Evolutionary conservation across 2,888 invertebrate genomes (phyloP), one percentile per base, ranked within the genome.

Genomic region (Agrochola lota): DNA sequence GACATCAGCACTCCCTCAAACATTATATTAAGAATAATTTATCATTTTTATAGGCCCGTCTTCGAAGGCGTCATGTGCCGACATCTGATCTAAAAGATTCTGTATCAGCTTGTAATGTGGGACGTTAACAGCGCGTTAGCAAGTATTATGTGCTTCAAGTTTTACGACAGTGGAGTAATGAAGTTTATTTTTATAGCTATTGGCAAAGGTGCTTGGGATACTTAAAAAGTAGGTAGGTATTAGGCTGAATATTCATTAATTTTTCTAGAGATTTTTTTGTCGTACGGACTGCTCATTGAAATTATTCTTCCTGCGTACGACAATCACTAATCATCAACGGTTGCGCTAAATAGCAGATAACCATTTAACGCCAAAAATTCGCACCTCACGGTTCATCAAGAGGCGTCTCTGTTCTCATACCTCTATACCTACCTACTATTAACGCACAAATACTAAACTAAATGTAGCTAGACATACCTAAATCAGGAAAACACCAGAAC

Each of bases 41-140:
- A 91, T 91, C 88, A 90, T 85, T 89, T 91, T 90, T 91, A 91
- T 90, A 84, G 87, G 85, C 87, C 72, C 67, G 83, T 87, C 90
- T 86, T 77, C 30, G 66, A 52, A 71, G 49, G 49, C 71, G 43
- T 62, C 57, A 26, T 17, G n/a, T 74, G 57, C 40, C 49, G 71
- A 82, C 55, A 71, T 84, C 62, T 82, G 75, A 85, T 74, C 64
- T 62, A 35, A 64, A 68, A 49, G 72, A 71, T 78, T 78, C 68
- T 78, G 74, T 81, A 74, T 74, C 74, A 81, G 78, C 71, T 70
- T 75, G 76, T 85, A 74, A 78, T 78, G 20, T 78, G 71, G 57
- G 67, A 60, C 68, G 69, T 70, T 77, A 78, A 75, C 67, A 68
- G 73, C 68, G 43, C 73, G 63, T 76, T 76, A 67, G 57, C 15